phyloP scores from a whole-genome alignment of 2,797 vertebrate genomes.

The Cyprinodon diabolis region DNA sequence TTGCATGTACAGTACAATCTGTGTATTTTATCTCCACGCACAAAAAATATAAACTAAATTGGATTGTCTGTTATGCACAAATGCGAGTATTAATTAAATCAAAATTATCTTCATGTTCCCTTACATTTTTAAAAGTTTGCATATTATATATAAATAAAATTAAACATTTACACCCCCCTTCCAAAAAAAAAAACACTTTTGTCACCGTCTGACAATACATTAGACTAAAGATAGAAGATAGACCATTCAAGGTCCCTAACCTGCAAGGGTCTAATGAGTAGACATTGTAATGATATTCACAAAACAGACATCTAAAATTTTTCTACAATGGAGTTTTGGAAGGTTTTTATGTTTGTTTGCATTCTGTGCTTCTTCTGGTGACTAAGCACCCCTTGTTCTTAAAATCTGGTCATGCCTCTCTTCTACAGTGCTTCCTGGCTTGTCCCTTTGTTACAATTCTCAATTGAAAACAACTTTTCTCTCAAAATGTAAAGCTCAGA shows the following conservation, averaged over 20 bases:
- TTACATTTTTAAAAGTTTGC: neutral
- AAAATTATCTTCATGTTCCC: neutral
- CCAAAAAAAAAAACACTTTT: neutral
- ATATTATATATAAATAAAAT: neutral
- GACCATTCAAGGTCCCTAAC: no score
- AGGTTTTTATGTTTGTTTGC: no score
- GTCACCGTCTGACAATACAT: no score
- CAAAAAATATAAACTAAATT: conserved; percentile 14
- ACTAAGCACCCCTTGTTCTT: no score
- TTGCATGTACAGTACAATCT: conserved; percentile 22
- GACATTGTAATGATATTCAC: no score
- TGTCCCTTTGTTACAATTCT: neutral
- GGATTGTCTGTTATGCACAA: neutral
- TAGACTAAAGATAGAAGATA: no score
- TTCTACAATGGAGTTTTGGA: no score
- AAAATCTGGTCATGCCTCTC: no score
- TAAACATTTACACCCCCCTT: neutral
- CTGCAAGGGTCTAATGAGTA: no score
- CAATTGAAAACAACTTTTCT: neutral
- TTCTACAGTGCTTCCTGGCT: neutral
- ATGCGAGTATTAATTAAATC: neutral
- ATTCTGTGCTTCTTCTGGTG: no score
- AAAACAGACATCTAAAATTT: no score
- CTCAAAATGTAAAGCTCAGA: neutral
- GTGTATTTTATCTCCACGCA: conserved; percentile 5